Base-by-base conservation (phyloP, 2,797 vertebrate genomes). In the Melanotaenia maccullochi region DNA sequence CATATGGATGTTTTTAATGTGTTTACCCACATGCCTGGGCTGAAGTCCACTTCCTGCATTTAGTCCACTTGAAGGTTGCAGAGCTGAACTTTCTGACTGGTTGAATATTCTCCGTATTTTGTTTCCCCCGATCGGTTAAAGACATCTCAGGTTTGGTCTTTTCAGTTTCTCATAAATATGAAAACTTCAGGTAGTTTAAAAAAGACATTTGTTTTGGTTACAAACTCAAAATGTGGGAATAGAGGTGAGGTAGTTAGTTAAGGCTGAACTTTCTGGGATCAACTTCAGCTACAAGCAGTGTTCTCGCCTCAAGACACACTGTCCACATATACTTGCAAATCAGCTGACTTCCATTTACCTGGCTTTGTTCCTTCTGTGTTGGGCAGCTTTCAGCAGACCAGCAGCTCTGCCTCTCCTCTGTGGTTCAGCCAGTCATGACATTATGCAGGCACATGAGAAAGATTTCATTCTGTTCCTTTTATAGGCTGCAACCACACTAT, bases 391-490 rank as follows among this genome's bases (percentile, higher is more conserved):
- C 18, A 47, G 44, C 44, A n/a, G 16, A 42, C 60, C 38, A 44
- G 5, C 40, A 61, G 60, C 40, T 30, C 36, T n/a, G 40, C 60
- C 30, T 18, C 8, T 47, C 25, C 8, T 44, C 60, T 61, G 24
- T 32, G 40, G 60, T 32, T 30, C 40, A 47, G 60, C 30, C 16
- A 30, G 40, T 40, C 40, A n/a, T 30, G 25, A 40, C 14, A 44
- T 38, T n/a, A 44, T 44, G 60, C 16, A 32, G 60, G n/a, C 42
- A 62, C 40, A 47, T 20, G 25, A 47, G 28, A 47, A 42, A 62
- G 40, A 47, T 62, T 30, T 47, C 16, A 47, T 47, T 62, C 24
- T 54, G 24, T n/a, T 62, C 25, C 18, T 62, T 47, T 62, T 30
- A 32, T 13, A 32, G 44, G 18, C 40, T 9, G 11, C 7, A 40